Evolutionary conservation across 2,797 vertebrate genomes (phyloP).

Genomic region (Tapirus indicus): DNA sequence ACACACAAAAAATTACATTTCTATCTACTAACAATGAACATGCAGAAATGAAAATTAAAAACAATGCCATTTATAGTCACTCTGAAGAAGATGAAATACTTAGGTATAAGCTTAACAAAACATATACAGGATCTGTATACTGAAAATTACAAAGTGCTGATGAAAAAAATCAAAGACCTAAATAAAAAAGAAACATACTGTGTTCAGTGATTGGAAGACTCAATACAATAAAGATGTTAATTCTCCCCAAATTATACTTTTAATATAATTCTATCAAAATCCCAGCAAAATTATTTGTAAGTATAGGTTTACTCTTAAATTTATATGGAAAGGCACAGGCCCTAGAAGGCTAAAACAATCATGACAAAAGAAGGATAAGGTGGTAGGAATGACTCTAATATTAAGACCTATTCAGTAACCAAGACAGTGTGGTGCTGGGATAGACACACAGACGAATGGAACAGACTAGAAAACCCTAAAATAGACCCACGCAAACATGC

Average conservation of each 20-base stretch:
- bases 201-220: not conserved
- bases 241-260: not conserved
- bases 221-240: not conserved
- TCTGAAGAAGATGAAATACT: not conserved
- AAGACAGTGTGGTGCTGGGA: not conserved
- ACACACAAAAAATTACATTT: not conserved
- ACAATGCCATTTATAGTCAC: not conserved
- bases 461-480: not conserved
- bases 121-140: not conserved
- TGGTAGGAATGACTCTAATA: not conserved
- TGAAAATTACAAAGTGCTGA: not conserved
- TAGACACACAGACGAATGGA: not conserved
- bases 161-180: not conserved
- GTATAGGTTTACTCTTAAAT: not conserved
- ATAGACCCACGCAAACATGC: not conserved
- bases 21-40: not conserved
- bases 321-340: not conserved
- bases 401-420: not conserved
- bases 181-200: not conserved
- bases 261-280: not conserved
- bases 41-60: not conserved
- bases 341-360: not conserved
- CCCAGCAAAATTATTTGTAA: not conserved
- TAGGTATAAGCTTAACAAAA: not conserved
- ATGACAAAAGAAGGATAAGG: not conserved